These are phyloP conservation scores for Bradypus variegatus DNA, from an alignment of 2,797 vertebrate species.

Conservation along the genomic window DNA sequence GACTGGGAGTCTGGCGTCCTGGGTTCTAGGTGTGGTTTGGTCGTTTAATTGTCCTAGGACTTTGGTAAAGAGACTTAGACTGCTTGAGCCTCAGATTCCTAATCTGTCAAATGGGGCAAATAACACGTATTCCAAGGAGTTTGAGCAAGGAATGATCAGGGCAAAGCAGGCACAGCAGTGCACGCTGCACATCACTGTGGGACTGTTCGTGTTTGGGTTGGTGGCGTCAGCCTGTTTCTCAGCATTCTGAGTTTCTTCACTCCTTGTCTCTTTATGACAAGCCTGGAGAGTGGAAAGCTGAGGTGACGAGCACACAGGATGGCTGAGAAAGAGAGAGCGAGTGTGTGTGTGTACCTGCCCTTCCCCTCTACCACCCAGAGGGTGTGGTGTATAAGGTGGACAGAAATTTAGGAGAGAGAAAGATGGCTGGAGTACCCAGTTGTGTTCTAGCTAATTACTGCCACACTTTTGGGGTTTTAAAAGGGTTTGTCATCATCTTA, in stretches of 20 bases:
- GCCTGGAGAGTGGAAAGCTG: background rate
- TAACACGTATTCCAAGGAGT: background rate
- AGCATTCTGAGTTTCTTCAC: background rate
- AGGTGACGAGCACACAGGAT: background rate
- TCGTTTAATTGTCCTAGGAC: background rate
- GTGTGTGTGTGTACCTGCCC: accelerated
- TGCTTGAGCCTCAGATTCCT: background rate
- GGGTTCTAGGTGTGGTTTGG: background rate
- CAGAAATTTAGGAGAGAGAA: background rate
- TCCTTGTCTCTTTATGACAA: conserved; percentile 1
- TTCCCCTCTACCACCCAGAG: background rate
- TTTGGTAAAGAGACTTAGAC: background rate
- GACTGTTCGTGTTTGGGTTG: too few relatives aligned
- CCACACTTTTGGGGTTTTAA: background rate
- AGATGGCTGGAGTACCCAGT: background rate
- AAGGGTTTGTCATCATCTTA: background rate
- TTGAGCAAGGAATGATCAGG: accelerated
- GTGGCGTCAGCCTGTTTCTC: background rate
- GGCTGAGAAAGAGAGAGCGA: background rate
- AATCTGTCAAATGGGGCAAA: background rate
- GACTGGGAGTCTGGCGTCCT: background rate
- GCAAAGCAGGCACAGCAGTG: accelerated
- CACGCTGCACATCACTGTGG: background rate
- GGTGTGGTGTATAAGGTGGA: background rate
- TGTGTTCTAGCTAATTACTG: background rate